Base-by-base conservation (phyloP, 2,113 vertebrate species). In the Scomber scombrus region DNA sequence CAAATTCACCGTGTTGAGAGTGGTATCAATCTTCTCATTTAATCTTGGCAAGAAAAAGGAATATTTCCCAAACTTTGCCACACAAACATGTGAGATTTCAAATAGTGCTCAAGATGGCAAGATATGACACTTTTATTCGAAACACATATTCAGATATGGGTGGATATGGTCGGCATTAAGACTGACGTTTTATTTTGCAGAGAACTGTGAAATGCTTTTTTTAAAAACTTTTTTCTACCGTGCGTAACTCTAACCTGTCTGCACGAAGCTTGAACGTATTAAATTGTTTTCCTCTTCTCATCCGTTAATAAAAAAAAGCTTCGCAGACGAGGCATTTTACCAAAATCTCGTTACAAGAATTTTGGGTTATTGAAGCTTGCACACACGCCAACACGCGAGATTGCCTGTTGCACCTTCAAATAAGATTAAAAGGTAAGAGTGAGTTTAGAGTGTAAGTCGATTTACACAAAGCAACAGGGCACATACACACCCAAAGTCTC, bases 281-380 rank as follows among this genome's bases (percentile, higher is more conserved):
- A 40, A 40, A 40, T 40, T 40, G 34, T 40, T 40, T 40, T 40
- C 34, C 34, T 18, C 16, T 26, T n/a, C 29, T 11, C n/a, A 5
- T 62, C n/a, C n/a, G 6, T 62, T 62, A 2, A 14, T 43, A 26
- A 45, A 16, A 60, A 45, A 26, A 60, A 50, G 29, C 50, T 9
- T 43, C 10, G 2, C n/a, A 16, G 18, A 23, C 18, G 18, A 47
- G 21, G 51, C 72, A 34, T 7, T 47, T 75, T 0, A 21, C 61
- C 18, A 23, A 58, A 57, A 75, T 57, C 52, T 57, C 26, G 23
- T 26, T 26, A 26, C 23, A 26, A 26, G 23, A 26, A 57, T 66
- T 64, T 49, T 23, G 49, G 16, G 62, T 57, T 56, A 40, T 67
- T 58, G 63, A 76, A 15, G n/a, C 9, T 43, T 58, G 23, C 4